A percentile compares a stretch with the other conserved stretches of the same genome.
Conservation (phyloP, 2,888 invertebrate species). For the Chrysolina haemoptera region DNA sequence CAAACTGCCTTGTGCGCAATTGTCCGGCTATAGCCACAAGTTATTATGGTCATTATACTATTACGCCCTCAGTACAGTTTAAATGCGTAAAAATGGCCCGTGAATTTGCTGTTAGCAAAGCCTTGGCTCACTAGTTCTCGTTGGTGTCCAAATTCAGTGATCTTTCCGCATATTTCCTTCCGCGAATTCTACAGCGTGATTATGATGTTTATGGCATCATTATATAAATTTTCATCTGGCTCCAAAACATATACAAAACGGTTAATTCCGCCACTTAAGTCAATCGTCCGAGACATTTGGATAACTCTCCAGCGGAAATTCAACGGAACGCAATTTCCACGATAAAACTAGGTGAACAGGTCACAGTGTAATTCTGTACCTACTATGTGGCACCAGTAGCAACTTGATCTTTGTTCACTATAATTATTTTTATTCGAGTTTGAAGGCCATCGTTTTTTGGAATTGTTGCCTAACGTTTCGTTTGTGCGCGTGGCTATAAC, state of each 20-base stretch:
- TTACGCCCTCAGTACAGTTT: constrained; percentile 70
- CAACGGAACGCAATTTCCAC: constrained; percentile 32
- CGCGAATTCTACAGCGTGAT: constrained; percentile 46
- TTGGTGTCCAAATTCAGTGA: constrained; percentile 52
- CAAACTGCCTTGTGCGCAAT: constrained; percentile 69
- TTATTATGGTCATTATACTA: constrained; percentile 70
- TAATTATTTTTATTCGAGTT: too few relatives aligned
- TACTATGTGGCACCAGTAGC: neutral
- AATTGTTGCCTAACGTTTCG: too few relatives aligned
- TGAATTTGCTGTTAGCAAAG: constrained; percentile 66
- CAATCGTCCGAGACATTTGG: constrained; percentile 31
- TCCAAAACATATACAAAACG: constrained; percentile 42
- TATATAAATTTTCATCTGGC: constrained; percentile 47
- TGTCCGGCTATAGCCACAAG: constrained; percentile 68
- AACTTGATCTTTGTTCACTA: neutral
- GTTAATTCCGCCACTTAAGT: constrained; percentile 45
- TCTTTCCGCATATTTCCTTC: constrained; percentile 54
- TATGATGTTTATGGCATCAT: constrained; percentile 27
- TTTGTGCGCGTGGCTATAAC: too few relatives aligned
- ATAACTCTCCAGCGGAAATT: constrained; percentile 36
- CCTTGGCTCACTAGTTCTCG: constrained; percentile 62
- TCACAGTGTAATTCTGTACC: neutral
- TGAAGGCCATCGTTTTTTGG: too few relatives aligned
- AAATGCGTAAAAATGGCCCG: constrained; percentile 69
- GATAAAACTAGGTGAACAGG: constrained; percentile 37